A percentile compares a stretch with the other conserved stretches of the same genome.
Evolutionary conservation across 2,888 invertebrate genomes (phyloP).

Genomic region (Stramonita haemastoma): DNA sequence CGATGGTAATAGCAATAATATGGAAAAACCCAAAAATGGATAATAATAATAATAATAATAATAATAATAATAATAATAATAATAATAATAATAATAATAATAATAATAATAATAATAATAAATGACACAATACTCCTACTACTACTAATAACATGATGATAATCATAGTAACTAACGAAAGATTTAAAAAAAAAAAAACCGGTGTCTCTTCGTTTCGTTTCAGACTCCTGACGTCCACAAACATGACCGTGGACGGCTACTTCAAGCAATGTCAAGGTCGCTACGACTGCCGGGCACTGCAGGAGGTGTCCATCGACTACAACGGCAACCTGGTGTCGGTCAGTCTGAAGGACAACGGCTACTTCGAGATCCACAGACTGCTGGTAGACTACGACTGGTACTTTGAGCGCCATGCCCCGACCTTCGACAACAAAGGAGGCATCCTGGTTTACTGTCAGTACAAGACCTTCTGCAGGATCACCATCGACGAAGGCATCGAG

Average conservation of each 20-base stretch:
- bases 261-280: constrained; percentile 36
- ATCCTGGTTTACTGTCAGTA: background rate
- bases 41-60: no score
- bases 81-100: no score
- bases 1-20: no score
- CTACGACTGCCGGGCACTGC: constrained; percentile 37
- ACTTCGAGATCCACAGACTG: background rate
- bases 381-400: background rate
- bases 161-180: background rate
- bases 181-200: background rate
- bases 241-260: constrained; percentile 27
- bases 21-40: no score
- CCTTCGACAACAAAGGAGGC: background rate
- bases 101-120: no score
- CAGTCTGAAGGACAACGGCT: background rate
- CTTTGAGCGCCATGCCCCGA: background rate
- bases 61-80: no score
- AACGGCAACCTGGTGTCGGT: constrained; percentile 11
- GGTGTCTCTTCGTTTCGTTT: background rate
- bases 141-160: no score
- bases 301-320: constrained; percentile 32
- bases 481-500: constrained; percentile 11
- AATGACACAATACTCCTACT: no score
- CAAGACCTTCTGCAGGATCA: background rate
- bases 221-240: constrained; percentile 25